Percentiles rank a stretch among this genome's conserved stretches.
phyloP scores from a whole-genome alignment of 2,888 invertebrate species.

The Listrodromus nycthemerus region DNA sequence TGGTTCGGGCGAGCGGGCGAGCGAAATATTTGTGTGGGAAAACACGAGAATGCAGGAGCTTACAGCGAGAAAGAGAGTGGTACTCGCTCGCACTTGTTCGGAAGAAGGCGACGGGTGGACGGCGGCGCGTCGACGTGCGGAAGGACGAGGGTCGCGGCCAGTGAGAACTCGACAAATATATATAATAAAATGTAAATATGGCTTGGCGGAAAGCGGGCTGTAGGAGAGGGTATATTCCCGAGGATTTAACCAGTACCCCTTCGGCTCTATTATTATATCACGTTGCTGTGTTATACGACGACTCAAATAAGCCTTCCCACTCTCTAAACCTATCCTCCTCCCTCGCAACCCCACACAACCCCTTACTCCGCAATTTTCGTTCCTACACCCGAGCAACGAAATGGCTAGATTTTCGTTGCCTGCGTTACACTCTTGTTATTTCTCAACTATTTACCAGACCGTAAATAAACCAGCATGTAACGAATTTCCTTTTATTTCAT shows the following conservation, averaged over 20 bases:
- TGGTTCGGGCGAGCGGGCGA: slow-evolving; percentile 53
- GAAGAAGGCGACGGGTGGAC: slow-evolving; percentile 55
- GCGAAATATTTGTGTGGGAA: slow-evolving; percentile 79
- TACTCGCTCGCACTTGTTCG: slow-evolving; percentile 43
- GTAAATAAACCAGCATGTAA: slow-evolving; percentile 37
- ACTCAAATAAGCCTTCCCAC: neutral
- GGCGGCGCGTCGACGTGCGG: slow-evolving; percentile 29
- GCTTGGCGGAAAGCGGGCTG: slow-evolving; percentile 36
- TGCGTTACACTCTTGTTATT: slow-evolving; percentile 28
- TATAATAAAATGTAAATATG: slow-evolving; percentile 75
- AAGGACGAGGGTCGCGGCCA: slow-evolving; percentile 32
- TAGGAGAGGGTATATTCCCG: slow-evolving; percentile 26
- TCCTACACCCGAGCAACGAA: slow-evolving; percentile 4
- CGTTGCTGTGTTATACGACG: slow-evolving; percentile 39
- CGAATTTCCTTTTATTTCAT: slow-evolving; percentile 18
- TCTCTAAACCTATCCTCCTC: slow-evolving; percentile 1
- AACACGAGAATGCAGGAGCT: slow-evolving; percentile 72
- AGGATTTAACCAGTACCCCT: slow-evolving; percentile 53
- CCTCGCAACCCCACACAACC: neutral
- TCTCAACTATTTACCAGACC: slow-evolving; percentile 37
- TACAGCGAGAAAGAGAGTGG: slow-evolving; percentile 57
- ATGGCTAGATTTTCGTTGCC: slow-evolving; percentile 45
- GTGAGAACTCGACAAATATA: slow-evolving; percentile 71
- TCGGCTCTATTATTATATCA: slow-evolving; percentile 52
- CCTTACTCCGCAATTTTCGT: slow-evolving; percentile 14